phyloP scores from a whole-genome alignment of 2,888 invertebrate genomes.

The Ormia ochracea region DNA sequence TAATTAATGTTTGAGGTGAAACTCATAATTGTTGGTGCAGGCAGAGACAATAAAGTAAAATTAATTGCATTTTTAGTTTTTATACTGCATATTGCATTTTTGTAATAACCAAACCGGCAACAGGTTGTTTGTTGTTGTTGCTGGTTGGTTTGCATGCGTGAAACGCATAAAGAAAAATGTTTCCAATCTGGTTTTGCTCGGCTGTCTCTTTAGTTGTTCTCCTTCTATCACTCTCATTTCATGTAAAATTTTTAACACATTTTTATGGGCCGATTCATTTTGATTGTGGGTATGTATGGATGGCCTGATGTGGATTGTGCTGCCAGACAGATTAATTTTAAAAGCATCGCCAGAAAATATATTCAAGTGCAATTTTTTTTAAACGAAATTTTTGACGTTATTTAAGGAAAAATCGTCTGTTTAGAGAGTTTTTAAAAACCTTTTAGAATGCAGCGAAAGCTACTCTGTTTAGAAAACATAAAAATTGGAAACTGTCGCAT shows the following conservation, averaged over 20 bases:
- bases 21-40: constrained; percentile 45
- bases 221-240: constrained; percentile 3
- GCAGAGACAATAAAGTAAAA: constrained; percentile 4
- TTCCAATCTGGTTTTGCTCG: constrained; percentile 28
- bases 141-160: constrained; percentile 40
- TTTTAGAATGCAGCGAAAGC: too few relatives aligned
- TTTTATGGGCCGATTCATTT: not conserved
- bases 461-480: too few relatives aligned
- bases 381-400: too few relatives aligned
- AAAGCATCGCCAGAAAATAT: not conserved
- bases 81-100: not conserved
- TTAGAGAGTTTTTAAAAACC: too few relatives aligned
- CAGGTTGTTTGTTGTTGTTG: constrained; percentile 31
- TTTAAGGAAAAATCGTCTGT: too few relatives aligned
- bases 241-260: constrained; percentile 18
- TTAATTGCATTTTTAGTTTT: constrained; percentile 17
- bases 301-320: not conserved
- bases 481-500: too few relatives aligned
- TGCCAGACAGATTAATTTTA: not conserved
- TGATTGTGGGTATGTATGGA: not conserved
- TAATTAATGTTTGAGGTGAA: constrained; percentile 59
- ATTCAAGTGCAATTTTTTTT: not conserved
- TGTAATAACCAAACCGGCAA: constrained; percentile 16
- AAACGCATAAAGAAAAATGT: constrained; percentile 40
- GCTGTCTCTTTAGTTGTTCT: constrained; percentile 3